phyloP scores from a whole-genome alignment of 2,797 vertebrate genomes.

The Premnoplex brunnescens region DNA sequence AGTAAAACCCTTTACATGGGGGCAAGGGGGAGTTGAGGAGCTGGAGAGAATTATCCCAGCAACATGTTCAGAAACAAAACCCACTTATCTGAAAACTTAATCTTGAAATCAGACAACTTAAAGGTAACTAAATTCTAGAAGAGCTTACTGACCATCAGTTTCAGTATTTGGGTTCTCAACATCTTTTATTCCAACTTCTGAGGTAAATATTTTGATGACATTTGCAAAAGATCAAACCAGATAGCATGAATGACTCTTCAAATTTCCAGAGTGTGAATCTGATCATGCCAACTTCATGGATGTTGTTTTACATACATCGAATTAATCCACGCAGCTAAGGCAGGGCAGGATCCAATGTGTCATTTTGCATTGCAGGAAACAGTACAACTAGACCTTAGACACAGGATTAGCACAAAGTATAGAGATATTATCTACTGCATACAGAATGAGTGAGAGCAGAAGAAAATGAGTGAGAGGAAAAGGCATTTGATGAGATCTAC shows the following conservation, averaged over 20 bases:
- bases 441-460: not conserved
- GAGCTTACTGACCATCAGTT: not conserved
- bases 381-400: not conserved
- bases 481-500: not conserved
- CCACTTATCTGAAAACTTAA: not conserved
- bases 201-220: not conserved
- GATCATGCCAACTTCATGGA: not conserved
- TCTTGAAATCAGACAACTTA: slow-evolving; percentile 40
- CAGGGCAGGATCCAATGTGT: not conserved
- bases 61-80: not conserved
- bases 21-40: not conserved
- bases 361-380: not conserved
- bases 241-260: not conserved
- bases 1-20: not conserved
- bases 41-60: not conserved
- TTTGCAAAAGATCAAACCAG: not conserved
- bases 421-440: not conserved
- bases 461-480: not conserved
- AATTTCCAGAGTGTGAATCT: not conserved
- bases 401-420: not conserved
- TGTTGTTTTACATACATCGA: not conserved
- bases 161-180: not conserved
- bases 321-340: not conserved
- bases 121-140: slow-evolving; percentile 12
- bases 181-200: not conserved